A percentile compares a stretch with the other conserved stretches of the same genome.
Conservation (phyloP, 2,113 vertebrate genomes). For the Otocyon megalotis region DNA sequence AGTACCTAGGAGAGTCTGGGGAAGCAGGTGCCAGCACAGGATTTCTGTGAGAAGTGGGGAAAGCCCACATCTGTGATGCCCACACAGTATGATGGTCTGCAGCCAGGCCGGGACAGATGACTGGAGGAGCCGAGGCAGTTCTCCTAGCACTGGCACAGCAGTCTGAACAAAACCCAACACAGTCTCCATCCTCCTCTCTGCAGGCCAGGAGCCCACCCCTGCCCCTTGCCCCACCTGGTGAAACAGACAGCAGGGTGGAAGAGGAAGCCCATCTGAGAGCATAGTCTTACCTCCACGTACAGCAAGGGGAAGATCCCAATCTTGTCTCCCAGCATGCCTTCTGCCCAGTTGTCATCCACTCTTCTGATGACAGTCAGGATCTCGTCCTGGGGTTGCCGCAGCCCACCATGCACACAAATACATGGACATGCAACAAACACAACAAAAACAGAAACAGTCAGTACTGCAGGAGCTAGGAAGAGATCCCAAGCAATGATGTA, state of each 20-base stretch:
- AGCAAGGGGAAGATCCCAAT: conserved; percentile 98
- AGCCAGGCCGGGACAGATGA: neutral
- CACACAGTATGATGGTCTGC: neutral
- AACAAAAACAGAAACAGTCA: conserved; percentile 31
- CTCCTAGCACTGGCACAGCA: neutral
- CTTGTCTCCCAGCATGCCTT: conserved; percentile 99
- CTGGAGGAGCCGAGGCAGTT: neutral
- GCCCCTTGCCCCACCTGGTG: neutral
- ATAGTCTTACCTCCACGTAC: conserved; percentile 95
- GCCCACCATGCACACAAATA: neutral
- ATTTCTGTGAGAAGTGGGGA: neutral
- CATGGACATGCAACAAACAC: accelerated
- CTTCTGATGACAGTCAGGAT: conserved; percentile 98
- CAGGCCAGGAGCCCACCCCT: neutral
- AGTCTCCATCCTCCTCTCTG: neutral
- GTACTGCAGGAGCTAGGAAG: neutral
- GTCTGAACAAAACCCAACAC: neutral
- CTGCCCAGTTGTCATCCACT: conserved; percentile 99
- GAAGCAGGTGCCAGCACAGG: neutral
- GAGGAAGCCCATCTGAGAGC: neutral
- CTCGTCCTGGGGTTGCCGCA: conserved; percentile 92
- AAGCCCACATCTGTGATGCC: neutral
- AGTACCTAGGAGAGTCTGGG: neutral
- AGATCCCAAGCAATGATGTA: neutral
- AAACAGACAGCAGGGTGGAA: accelerated